phyloP scores from a whole-genome alignment of 30 jellyfish, hydroid and myxozoan genomes.

The Rhopilema esculentum region DNA sequence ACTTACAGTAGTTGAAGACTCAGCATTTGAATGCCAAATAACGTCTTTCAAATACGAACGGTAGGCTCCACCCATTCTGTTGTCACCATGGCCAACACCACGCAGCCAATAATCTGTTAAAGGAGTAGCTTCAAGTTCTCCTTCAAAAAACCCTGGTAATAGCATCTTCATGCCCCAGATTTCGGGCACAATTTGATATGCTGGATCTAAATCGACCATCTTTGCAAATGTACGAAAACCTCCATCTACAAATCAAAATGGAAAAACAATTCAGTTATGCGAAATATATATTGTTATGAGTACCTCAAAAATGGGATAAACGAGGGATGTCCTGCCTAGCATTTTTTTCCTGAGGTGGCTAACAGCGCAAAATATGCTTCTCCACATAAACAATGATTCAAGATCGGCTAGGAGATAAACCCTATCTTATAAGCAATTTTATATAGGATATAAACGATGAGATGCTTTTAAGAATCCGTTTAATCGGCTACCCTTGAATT shows the following conservation, averaged over 20 bases:
- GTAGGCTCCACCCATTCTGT: slow-evolving; percentile 26
- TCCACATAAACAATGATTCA: no score
- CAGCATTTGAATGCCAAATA: slow-evolving; percentile 10
- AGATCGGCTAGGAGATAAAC: no score
- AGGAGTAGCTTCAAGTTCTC: slow-evolving; percentile 52
- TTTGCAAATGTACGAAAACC: slow-evolving; percentile 52
- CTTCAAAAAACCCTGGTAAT: slow-evolving; percentile 54
- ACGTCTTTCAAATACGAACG: slow-evolving; percentile 33
- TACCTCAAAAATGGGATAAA: not conserved
- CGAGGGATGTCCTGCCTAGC: no score
- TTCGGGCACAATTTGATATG: slow-evolving; percentile 45
- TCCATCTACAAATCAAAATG: slow-evolving; percentile 18
- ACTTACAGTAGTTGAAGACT: slow-evolving; percentile 8
- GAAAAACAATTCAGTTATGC: not conserved
- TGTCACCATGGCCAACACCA: not conserved
- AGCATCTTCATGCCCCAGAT: slow-evolving; percentile 35
- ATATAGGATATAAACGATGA: no score
- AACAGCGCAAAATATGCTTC: no score
- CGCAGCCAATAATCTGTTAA: slow-evolving; percentile 45
- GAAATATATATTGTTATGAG: not conserved
- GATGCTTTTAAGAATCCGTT: no score
- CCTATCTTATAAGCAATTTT: no score
- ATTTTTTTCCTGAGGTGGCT: no score
- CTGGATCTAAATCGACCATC: slow-evolving; percentile 54
- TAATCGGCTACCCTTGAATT: no score